Evolutionary conservation across 2,113 vertebrate genomes (phyloP).

Genomic region (Ovis aries): ARS-UI_Ramb_v3.0 NC_056066.1:20255501-20256000

Average conservation of each 20-base stretch:
- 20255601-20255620: not conserved
- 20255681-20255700: too few species aligned
- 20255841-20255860: not conserved
- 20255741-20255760: not conserved
- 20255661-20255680: too few species aligned
- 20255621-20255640: not conserved
- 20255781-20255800: not conserved
- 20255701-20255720: too few species aligned
- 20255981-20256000: not conserved
- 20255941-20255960: not conserved
- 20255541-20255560: not conserved
- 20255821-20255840: not conserved
- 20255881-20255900: not conserved
- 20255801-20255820: not conserved
- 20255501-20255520: not conserved
- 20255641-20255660: too few species aligned
- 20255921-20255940: not conserved
- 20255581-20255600: not conserved
- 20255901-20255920: fast-evolving
- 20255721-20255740: not conserved
- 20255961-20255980: not conserved
- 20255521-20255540: not conserved
- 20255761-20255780: not conserved
- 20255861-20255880: not conserved
- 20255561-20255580: not conserved